These are phyloP conservation scores for Mystacides longicornis DNA, from an alignment of 2,888 invertebrate species.

Conservation along the genomic window DNA sequence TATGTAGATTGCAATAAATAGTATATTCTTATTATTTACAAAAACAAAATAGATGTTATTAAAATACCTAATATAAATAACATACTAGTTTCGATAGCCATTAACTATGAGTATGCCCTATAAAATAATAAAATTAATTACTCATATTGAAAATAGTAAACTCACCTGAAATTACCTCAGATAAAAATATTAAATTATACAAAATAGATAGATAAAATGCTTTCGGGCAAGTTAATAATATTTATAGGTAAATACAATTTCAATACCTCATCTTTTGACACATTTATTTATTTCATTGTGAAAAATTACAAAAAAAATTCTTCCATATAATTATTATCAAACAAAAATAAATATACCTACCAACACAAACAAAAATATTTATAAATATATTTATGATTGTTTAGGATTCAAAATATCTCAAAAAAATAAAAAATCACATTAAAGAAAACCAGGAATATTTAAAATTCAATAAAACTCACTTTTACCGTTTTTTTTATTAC, in stretches of 20 bases:
- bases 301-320: background rate
- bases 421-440: too few species aligned
- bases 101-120: slow-evolving; percentile 6
- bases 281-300: background rate
- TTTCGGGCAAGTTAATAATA: background rate
- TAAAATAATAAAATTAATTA: slow-evolving; percentile 12
- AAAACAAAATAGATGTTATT: background rate
- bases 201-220: slow-evolving; percentile 1
- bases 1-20: background rate
- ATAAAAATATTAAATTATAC: slow-evolving; percentile 5
- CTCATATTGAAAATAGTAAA: slow-evolving; percentile 12
- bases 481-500: too few species aligned
- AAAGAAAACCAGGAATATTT: too few species aligned
- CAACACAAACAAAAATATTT: too few species aligned
- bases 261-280: background rate
- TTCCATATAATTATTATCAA: background rate
- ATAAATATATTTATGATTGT: too few species aligned
- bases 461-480: too few species aligned
- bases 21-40: background rate
- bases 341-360: too few species aligned
- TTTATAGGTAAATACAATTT: background rate
- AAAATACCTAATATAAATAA: background rate
- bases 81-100: too few species aligned
- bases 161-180: slow-evolving; percentile 26
- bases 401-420: too few species aligned